These are phyloP conservation scores for Geophilus truncorum DNA, from an alignment of 2,888 invertebrate species.

Conservation along the genomic window DNA sequence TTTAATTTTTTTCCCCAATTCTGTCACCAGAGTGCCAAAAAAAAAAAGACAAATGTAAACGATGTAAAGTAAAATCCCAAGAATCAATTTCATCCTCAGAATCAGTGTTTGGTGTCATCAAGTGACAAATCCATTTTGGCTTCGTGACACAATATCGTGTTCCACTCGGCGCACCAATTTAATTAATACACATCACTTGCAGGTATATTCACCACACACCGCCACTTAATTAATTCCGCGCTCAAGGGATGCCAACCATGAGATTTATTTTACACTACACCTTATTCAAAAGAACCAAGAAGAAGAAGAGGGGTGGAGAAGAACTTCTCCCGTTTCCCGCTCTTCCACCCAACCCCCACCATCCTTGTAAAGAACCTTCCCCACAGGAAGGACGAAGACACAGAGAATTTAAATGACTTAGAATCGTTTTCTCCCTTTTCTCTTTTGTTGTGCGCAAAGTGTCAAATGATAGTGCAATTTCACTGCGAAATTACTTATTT, in stretches of 20 bases:
- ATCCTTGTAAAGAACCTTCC: slow-evolving; percentile 2
- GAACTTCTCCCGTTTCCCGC: neutral
- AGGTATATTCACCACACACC: too few species aligned
- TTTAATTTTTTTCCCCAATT: too few species aligned
- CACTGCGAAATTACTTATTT: neutral
- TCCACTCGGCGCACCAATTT: neutral
- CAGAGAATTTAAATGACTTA: neutral
- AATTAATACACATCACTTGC: neutral
- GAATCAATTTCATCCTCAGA: neutral
- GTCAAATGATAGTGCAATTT: neutral
- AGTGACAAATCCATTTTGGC: neutral
- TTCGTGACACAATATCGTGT: neutral
- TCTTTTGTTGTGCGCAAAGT: neutral
- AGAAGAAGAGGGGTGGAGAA: neutral
- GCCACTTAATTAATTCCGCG: neutral
- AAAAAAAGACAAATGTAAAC: neutral
- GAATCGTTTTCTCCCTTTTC: neutral
- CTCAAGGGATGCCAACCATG: neutral
- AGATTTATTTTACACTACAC: neutral
- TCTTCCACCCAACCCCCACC: neutral
- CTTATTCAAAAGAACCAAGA: too few species aligned
- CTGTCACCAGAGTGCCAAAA: neutral
- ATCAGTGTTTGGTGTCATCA: slow-evolving; percentile 6
- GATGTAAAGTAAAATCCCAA: neutral
- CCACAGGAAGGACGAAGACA: slow-evolving; percentile 3